Evolutionary conservation across 2,888 invertebrate genomes (phyloP).

Genomic region (Caenorhabditis wallacei): DNA sequence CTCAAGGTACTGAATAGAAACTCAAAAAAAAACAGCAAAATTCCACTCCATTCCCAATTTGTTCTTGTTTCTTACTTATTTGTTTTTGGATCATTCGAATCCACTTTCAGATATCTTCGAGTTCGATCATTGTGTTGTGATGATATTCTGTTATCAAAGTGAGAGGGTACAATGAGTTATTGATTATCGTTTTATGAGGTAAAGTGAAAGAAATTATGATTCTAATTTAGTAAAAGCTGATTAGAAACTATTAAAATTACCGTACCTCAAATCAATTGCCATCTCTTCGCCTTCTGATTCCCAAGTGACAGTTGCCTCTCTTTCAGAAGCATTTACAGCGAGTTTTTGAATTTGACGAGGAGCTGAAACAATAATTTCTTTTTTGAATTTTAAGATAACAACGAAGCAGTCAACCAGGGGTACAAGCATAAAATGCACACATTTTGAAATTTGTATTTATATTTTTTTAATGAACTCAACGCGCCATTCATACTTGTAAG

Average conservation of each 20-base stretch:
- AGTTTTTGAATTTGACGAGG: slow-evolving; percentile 81
- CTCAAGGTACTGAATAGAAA: slow-evolving; percentile 7
- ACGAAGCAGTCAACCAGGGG: background rate
- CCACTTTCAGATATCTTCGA: slow-evolving; percentile 38
- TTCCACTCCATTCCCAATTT: slow-evolving; percentile 25
- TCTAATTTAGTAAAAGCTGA: slow-evolving; percentile 14
- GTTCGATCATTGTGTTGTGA: slow-evolving; percentile 18
- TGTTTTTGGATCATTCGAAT: slow-evolving; percentile 35
- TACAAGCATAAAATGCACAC: background rate
- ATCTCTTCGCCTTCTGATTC: slow-evolving; percentile 70
- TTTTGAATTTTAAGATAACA: no score
- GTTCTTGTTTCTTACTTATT: slow-evolving; percentile 38
- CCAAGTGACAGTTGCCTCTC: slow-evolving; percentile 78
- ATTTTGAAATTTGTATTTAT: background rate
- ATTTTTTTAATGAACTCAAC: background rate
- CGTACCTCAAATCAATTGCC: slow-evolving; percentile 78
- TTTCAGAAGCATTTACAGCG: slow-evolving; percentile 73
- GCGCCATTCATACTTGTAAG: background rate
- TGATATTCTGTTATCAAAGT: slow-evolving; percentile 37
- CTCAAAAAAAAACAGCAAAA: slow-evolving; percentile 17
- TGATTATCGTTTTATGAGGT: slow-evolving; percentile 8
- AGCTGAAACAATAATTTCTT: slow-evolving; percentile 69
- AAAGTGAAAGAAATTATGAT: background rate
- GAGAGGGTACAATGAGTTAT: slow-evolving; percentile 23
- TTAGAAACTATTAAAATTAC: background rate